A percentile compares a stretch with the other conserved stretches of the same genome.
phyloP scores from a whole-genome alignment of 1,140 invertebrate species.

The Hyphantria cunea region DNA sequence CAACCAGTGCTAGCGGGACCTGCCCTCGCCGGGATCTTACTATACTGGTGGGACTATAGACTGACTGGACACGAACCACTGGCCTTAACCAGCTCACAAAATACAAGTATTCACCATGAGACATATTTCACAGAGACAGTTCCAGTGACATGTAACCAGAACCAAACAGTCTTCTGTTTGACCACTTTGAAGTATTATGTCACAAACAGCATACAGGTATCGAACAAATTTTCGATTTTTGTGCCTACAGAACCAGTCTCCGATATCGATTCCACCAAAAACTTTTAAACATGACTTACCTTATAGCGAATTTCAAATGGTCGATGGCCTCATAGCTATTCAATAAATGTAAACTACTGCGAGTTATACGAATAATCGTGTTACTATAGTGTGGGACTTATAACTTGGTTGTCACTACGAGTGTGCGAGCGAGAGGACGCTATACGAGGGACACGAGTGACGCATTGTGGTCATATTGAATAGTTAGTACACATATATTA shows the following conservation, averaged over 20 bases:
- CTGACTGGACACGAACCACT: background rate
- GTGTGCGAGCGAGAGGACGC: constrained; percentile 37
- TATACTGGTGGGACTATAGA: background rate
- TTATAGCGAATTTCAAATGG: constrained; percentile 1
- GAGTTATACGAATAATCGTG: constrained; percentile 17
- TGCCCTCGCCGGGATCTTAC: background rate
- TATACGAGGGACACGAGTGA: constrained; percentile 30
- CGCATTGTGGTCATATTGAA: constrained; percentile 42
- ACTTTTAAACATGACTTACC: background rate
- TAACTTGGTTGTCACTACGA: constrained; percentile 9
- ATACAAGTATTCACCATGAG: no score
- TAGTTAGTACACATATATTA: constrained; percentile 46
- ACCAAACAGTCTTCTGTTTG: no score
- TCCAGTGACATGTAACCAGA: no score
- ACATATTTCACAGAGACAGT: no score
- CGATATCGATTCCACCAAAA: background rate
- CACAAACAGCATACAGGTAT: no score
- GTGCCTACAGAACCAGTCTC: background rate
- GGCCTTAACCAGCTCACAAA: background rate
- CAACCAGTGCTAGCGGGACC: constrained; percentile 89
- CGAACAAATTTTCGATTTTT: no score
- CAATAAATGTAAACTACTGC: background rate
- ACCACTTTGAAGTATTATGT: no score
- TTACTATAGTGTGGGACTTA: constrained; percentile 21
- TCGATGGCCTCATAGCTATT: constrained; percentile 13